Conservation (phyloP, 2,888 invertebrate genomes). For the Mesodorylaimus sp. region DNA sequence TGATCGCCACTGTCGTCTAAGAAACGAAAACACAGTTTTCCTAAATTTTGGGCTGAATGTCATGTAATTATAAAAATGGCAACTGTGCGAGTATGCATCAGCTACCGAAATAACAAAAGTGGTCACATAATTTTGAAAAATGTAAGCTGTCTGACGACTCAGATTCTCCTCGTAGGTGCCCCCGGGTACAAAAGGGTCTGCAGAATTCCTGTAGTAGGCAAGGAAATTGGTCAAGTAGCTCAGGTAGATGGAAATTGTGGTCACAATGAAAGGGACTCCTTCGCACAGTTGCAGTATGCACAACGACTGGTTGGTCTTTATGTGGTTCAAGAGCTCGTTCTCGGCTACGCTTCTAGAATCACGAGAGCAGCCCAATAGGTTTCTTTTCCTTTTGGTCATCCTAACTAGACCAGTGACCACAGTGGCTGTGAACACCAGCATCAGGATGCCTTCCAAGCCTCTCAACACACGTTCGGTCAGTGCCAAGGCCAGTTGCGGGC, state of each 20-base stretch:
- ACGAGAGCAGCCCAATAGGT: background rate
- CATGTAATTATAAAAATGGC: background rate
- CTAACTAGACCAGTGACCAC: background rate
- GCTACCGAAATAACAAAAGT: background rate
- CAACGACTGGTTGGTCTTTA: background rate
- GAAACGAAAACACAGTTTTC: background rate
- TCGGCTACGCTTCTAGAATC: background rate
- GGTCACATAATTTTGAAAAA: background rate
- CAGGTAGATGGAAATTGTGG: background rate
- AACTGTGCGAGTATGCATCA: background rate
- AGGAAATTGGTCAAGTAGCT: background rate
- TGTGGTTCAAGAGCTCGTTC: background rate
- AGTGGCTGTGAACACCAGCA: background rate
- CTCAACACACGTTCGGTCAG: background rate
- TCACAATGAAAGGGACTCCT: background rate
- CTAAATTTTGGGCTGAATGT: background rate
- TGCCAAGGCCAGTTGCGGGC: background rate
- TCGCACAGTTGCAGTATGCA: background rate
- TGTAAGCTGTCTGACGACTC: background rate
- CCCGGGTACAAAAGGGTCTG: too few relatives aligned
- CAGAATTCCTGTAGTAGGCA: too few relatives aligned
- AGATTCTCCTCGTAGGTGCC: background rate
- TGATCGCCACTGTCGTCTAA: too few relatives aligned
- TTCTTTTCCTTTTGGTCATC: background rate
- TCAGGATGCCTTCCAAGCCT: background rate